These are phyloP conservation scores for Thripadectes ignobilis DNA, from an alignment of 2,797 vertebrate genomes.

Conservation along the genomic window DNA sequence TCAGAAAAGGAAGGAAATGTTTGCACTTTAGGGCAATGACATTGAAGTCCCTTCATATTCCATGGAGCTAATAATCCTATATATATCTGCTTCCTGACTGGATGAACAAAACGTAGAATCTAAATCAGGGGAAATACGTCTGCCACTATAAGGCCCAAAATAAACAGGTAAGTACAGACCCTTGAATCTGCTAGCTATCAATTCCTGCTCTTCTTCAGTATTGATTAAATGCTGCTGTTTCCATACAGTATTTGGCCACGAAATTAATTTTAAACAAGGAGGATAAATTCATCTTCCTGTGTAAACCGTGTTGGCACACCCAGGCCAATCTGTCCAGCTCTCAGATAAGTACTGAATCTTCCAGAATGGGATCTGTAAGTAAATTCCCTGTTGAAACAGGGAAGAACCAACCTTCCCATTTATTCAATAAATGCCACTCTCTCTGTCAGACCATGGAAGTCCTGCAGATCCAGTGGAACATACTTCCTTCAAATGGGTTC, in stretches of 20 bases:
- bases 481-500: constrained; percentile 19
- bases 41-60: not conserved
- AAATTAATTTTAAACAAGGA: not conserved
- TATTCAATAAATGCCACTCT: not conserved
- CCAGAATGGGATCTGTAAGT: not conserved
- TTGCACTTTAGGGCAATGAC: not conserved
- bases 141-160: not conserved
- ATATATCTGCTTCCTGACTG: not conserved
- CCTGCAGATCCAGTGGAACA: not conserved
- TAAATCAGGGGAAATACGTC: not conserved
- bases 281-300: not conserved
- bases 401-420: not conserved
- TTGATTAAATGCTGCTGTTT: not conserved
- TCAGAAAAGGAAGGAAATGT: not conserved
- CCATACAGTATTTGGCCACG: not conserved
- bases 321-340: not conserved
- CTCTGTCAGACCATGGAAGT: not conserved
- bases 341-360: not conserved
- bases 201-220: not conserved
- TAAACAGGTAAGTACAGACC: not conserved
- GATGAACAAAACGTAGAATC: not conserved
- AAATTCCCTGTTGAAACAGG: not conserved
- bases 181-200: not conserved
- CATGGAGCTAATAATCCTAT: not conserved
- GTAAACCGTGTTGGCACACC: not conserved